Evolutionary conservation across 2,113 vertebrate genomes (phyloP).

Genomic region (Tapirus terrestris): DNA sequence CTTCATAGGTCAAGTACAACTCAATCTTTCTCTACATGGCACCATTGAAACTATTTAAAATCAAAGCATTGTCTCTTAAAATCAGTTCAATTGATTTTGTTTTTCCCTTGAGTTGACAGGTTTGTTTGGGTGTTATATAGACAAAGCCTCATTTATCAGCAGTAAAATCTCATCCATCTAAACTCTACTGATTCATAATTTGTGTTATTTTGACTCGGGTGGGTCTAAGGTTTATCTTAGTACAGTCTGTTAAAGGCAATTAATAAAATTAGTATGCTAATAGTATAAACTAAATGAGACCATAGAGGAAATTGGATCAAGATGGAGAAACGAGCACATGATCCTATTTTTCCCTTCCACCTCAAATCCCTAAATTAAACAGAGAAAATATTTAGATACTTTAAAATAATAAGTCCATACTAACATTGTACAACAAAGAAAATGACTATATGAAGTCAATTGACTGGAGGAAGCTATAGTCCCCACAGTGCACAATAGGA

Average conservation of each 20-base stretch:
- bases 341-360: not conserved
- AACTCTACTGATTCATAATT: constrained; percentile 54
- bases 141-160: constrained; percentile 54
- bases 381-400: constrained; percentile 46
- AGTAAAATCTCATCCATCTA: constrained; percentile 51
- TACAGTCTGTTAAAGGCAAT: constrained; percentile 55
- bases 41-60: constrained; percentile 51
- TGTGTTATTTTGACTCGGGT: constrained; percentile 67
- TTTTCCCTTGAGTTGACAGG: constrained; percentile 32
- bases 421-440: constrained; percentile 22
- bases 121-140: constrained; percentile 64
- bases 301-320: constrained; percentile 42
- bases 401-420: constrained; percentile 22
- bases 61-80: constrained; percentile 51
- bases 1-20: constrained; percentile 55
- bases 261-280: constrained; percentile 64
- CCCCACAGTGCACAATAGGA: not conserved
- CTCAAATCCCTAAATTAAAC: constrained; percentile 21
- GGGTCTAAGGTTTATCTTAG: constrained; percentile 54
- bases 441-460: constrained; percentile 40
- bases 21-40: constrained; percentile 39
- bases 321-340: not conserved
- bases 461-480: not conserved
- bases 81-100: not conserved
- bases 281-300: constrained; percentile 48